phyloP scores from a whole-genome alignment of 2,888 invertebrate genomes.

The Baronia brevicornis region DNA sequence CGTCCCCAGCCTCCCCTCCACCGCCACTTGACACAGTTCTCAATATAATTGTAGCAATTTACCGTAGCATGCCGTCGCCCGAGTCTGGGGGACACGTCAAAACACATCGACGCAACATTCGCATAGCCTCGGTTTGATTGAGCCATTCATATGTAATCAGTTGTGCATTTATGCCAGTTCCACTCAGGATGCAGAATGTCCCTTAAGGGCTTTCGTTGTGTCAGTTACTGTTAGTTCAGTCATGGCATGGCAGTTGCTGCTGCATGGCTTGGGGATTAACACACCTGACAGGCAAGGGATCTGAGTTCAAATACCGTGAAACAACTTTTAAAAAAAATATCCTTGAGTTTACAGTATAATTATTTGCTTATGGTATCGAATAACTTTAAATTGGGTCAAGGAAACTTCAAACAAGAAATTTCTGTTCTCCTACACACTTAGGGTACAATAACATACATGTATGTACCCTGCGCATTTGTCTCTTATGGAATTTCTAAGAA shows the following conservation, averaged over 20 bases:
- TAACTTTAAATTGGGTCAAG: too few relatives aligned
- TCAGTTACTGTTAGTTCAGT: constrained; percentile 5
- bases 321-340: too few relatives aligned
- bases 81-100: constrained; percentile 55
- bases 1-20: constrained; percentile 35
- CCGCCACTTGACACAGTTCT: constrained; percentile 60
- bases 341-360: too few relatives aligned
- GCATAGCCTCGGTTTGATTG: constrained; percentile 55
- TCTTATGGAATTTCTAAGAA: too few relatives aligned
- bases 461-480: too few relatives aligned
- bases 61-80: constrained; percentile 35
- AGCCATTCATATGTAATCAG: constrained; percentile 61
- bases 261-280: too few relatives aligned
- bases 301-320: too few relatives aligned
- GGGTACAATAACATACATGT: too few relatives aligned
- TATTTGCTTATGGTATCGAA: too few relatives aligned
- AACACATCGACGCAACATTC: constrained; percentile 60
- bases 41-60: constrained; percentile 68
- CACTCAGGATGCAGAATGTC: constrained; percentile 32
- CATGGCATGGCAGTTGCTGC: too few relatives aligned
- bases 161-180: constrained; percentile 30
- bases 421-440: too few relatives aligned
- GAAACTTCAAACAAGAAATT: too few relatives aligned
- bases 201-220: constrained; percentile 33
- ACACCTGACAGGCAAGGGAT: constrained; percentile 19